Conservation (phyloP, 1,140 invertebrate species). For the Drosophila seguyi region DNA sequence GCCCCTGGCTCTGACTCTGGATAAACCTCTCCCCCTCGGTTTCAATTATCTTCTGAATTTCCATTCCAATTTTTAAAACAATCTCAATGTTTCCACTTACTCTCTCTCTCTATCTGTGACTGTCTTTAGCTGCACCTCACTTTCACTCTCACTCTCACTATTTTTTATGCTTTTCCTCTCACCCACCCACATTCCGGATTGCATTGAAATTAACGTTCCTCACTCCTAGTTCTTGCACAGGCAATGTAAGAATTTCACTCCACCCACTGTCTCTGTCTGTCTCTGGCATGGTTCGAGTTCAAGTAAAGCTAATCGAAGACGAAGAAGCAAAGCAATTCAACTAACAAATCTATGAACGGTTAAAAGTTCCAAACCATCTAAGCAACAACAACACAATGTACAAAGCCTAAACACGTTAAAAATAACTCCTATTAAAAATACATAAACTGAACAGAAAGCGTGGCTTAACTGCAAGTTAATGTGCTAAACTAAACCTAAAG, state of each 20-base stretch:
- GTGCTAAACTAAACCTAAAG: slow-evolving; percentile 22
- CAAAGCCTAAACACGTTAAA: slow-evolving; percentile 44
- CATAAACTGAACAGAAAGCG: slow-evolving; percentile 5
- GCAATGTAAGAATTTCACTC: slow-evolving; percentile 34
- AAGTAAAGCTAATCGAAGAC: slow-evolving; percentile 19
- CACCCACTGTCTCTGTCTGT: slow-evolving; percentile 45
- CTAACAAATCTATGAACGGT: slow-evolving; percentile 33
- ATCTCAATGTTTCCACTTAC: slow-evolving; percentile 41
- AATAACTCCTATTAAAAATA: slow-evolving; percentile 18
- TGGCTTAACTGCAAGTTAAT: slow-evolving; percentile 12
- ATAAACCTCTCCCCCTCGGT: slow-evolving; percentile 25
- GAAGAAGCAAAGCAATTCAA: slow-evolving; percentile 13
- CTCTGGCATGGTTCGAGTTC: slow-evolving; percentile 46
- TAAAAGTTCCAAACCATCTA: slow-evolving; percentile 37
- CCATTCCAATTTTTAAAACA: slow-evolving; percentile 23
- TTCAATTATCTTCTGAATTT: slow-evolving; percentile 21
- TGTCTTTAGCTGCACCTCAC: slow-evolving; percentile 49
- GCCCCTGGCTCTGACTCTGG: slow-evolving; percentile 27
- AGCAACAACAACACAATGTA: slow-evolving; percentile 37
- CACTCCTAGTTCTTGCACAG: slow-evolving; percentile 42
- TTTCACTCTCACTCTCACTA: slow-evolving; percentile 35
- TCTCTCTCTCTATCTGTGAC: slow-evolving; percentile 27
- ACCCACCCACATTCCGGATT: slow-evolving; percentile 29
- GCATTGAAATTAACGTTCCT: slow-evolving; percentile 37
- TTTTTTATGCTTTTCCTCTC: slow-evolving; percentile 27